Conservation (phyloP, 1,140 invertebrate genomes). For the Cheumatopsyche charites region DNA sequence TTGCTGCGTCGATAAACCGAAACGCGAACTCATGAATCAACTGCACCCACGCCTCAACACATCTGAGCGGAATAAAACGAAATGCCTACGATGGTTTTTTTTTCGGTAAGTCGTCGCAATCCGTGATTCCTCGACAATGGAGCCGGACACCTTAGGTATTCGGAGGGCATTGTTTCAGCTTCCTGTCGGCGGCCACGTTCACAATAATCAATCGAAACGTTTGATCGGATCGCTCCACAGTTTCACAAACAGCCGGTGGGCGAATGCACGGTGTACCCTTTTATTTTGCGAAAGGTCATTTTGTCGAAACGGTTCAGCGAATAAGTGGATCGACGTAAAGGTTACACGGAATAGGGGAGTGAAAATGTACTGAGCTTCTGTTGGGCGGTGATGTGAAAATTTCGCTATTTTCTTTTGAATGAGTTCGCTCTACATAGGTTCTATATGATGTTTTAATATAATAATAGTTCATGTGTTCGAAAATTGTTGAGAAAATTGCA, state of each 20-base stretch:
- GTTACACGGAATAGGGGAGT: not conserved
- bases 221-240: too few species aligned
- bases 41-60: not conserved
- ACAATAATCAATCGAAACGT: not conserved
- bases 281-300: slow-evolving; percentile 26
- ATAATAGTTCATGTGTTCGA: too few species aligned
- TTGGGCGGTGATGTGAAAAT: too few species aligned
- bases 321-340: slow-evolving; percentile 28
- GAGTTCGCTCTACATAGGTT: too few species aligned
- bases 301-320: slow-evolving; percentile 22
- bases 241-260: too few species aligned
- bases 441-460: too few species aligned
- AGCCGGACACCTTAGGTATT: slow-evolving; percentile 20
- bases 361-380: too few species aligned
- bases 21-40: slow-evolving; percentile 7
- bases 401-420: too few species aligned
- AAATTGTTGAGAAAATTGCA: too few species aligned
- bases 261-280: slow-evolving; percentile 17
- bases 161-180: not conserved
- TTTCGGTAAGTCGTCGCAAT: slow-evolving; percentile 23
- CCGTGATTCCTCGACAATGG: slow-evolving; percentile 28
- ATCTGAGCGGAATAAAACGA: slow-evolving; percentile 6
- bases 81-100: slow-evolving; percentile 6
- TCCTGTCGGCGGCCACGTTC: not conserved
- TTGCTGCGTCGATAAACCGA: slow-evolving; percentile 11